These are phyloP conservation scores for Hypercompe scribonia DNA, from an alignment of 2,888 invertebrate genomes.

Conservation along the genomic window DNA sequence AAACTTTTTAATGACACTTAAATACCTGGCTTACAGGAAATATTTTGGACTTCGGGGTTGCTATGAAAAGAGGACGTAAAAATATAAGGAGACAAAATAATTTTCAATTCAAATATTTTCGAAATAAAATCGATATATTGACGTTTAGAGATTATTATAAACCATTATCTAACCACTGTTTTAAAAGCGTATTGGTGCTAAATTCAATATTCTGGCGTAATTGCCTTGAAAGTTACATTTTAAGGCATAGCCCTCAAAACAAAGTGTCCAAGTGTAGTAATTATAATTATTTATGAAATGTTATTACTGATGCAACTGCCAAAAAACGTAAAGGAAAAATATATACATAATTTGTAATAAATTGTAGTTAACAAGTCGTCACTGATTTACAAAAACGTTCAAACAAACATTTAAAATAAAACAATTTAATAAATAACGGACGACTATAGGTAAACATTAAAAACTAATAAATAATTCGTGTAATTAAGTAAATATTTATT, in stretches of 20 bases:
- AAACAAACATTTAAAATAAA: background rate
- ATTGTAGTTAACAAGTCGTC: slow-evolving; percentile 25
- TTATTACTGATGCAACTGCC: slow-evolving; percentile 59
- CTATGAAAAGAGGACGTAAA: background rate
- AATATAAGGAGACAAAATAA: background rate
- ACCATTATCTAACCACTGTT: slow-evolving; percentile 23
- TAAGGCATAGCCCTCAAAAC: slow-evolving; percentile 37
- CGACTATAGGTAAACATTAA: slow-evolving; percentile 4
- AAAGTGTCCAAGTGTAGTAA: slow-evolving; percentile 50
- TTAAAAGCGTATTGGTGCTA: slow-evolving; percentile 59
- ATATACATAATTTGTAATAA: slow-evolving; percentile 24
- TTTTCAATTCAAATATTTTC: background rate
- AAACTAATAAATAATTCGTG: slow-evolving; percentile 22
- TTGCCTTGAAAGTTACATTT: slow-evolving; percentile 27
- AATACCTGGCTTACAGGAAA: background rate
- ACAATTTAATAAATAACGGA: slow-evolving; percentile 6
- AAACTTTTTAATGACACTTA: background rate
- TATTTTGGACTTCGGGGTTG: background rate
- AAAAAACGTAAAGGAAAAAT: slow-evolving; percentile 56
- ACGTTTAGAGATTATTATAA: background rate
- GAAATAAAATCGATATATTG: background rate
- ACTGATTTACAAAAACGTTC: slow-evolving; percentile 16
- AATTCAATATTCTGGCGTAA: slow-evolving; percentile 47
- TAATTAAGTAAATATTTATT: slow-evolving; percentile 51
- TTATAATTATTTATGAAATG: slow-evolving; percentile 34